These are phyloP conservation scores for Teleiodes luculella DNA, from an alignment of 2,888 invertebrate species.

Conservation along the genomic window DNA sequence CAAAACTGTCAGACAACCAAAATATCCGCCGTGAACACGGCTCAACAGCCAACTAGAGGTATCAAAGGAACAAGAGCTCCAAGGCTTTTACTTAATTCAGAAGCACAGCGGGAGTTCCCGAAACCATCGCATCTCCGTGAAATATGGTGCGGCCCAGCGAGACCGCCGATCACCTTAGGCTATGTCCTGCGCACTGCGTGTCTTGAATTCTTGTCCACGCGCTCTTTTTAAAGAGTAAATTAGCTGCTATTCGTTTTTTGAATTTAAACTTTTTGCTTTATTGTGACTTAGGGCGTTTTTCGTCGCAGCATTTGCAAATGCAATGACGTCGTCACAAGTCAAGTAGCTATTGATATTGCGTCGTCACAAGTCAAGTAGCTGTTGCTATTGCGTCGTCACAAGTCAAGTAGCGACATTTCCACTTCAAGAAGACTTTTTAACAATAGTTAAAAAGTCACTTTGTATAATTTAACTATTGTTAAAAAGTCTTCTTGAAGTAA, in stretches of 20 bases:
- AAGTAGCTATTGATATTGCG: no score
- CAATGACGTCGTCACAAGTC: no score
- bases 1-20: neutral
- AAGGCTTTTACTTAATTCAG: slow-evolving; percentile 86
- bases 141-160: slow-evolving; percentile 64
- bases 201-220: slow-evolving; percentile 55
- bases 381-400: no score
- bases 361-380: no score
- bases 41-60: slow-evolving; percentile 61
- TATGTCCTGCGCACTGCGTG: slow-evolving; percentile 66
- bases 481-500: no score
- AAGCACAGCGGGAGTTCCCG: slow-evolving; percentile 84
- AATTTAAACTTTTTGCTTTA: neutral
- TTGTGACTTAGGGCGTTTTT: no score
- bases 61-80: slow-evolving; percentile 80
- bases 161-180: slow-evolving; percentile 61
- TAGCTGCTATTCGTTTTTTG: slow-evolving; percentile 27
- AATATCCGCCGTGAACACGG: slow-evolving; percentile 29
- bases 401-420: no score
- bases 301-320: no score
- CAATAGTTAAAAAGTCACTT: no score
- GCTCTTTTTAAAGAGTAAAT: slow-evolving; percentile 39
- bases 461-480: no score
- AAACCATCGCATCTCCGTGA: slow-evolving; percentile 69
- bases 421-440: no score